A percentile compares a stretch with the other conserved stretches of the same genome.
Evolutionary conservation across 2,888 invertebrate species (phyloP).

Genomic region (Melinopterus prodromus): DNA sequence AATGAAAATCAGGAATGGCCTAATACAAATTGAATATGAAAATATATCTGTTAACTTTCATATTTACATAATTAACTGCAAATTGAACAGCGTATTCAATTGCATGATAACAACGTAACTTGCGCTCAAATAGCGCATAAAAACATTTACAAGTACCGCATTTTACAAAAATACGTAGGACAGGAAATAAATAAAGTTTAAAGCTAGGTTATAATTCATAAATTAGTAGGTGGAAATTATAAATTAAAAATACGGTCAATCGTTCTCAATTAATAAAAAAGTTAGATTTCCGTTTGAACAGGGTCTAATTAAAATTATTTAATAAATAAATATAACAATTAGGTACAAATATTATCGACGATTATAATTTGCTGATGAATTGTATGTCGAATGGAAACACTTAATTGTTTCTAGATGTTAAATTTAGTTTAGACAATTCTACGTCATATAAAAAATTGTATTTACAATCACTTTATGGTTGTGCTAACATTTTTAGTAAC

Average conservation of each 20-base stretch:
- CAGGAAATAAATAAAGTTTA: neutral
- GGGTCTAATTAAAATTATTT: neutral
- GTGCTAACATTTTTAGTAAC: neutral
- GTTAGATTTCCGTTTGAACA: neutral
- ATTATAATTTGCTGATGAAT: neutral
- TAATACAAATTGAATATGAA: neutral
- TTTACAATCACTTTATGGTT: neutral
- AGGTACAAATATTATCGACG: neutral
- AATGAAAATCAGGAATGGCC: neutral
- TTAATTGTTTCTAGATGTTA: neutral
- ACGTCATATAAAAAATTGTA: neutral
- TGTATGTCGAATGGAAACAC: neutral
- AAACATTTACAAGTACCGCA: neutral
- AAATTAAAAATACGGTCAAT: neutral
- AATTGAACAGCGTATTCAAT: neutral
- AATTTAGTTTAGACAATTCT: neutral
- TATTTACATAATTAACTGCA: neutral
- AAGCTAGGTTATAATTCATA: neutral
- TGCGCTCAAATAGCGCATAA: neutral
- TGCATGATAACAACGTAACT: neutral
- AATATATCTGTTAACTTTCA: neutral
- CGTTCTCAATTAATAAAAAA: neutral
- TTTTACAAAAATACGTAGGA: neutral
- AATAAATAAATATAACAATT: slow-evolving; percentile 4
- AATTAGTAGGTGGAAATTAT: neutral